Conservation (phyloP, 2,888 invertebrate species). For the Holacanthella duospinosa region DNA sequence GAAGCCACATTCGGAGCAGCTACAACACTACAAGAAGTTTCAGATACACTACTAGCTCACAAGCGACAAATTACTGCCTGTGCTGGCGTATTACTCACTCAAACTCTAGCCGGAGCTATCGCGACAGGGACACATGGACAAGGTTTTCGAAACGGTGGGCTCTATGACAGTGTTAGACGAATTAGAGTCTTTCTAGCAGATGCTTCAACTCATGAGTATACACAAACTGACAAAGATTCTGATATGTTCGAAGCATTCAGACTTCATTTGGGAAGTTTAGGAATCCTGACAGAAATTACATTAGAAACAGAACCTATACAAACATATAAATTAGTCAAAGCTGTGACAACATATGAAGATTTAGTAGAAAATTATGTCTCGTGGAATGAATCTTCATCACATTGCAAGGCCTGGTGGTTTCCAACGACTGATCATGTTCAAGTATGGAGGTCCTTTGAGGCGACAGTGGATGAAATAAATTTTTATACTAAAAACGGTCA, state of each 20-base stretch:
- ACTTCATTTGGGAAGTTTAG: background rate
- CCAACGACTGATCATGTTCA: slow-evolving; percentile 1
- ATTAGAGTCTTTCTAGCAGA: background rate
- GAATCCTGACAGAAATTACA: background rate
- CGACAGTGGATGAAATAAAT: background rate
- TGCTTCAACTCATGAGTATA: background rate
- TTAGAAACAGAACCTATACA: background rate
- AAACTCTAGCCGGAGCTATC: background rate
- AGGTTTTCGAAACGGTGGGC: background rate
- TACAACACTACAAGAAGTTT: slow-evolving; percentile 1
- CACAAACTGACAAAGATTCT: background rate
- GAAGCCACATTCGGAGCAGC: background rate
- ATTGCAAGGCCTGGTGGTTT: slow-evolving; percentile 8
- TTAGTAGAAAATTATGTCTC: background rate
- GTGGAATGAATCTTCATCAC: background rate
- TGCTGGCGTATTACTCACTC: background rate
- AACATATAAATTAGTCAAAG: background rate
- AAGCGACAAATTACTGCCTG: background rate
- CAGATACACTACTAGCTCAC: background rate
- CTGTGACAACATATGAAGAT: background rate
- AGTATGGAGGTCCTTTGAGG: background rate
- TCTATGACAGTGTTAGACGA: background rate
- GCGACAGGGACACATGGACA: slow-evolving; percentile 5
- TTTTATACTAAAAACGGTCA: background rate
- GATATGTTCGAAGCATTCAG: background rate